phyloP scores from a whole-genome alignment of 2,797 vertebrate genomes.

The Coccyzus lansbergi region DNA sequence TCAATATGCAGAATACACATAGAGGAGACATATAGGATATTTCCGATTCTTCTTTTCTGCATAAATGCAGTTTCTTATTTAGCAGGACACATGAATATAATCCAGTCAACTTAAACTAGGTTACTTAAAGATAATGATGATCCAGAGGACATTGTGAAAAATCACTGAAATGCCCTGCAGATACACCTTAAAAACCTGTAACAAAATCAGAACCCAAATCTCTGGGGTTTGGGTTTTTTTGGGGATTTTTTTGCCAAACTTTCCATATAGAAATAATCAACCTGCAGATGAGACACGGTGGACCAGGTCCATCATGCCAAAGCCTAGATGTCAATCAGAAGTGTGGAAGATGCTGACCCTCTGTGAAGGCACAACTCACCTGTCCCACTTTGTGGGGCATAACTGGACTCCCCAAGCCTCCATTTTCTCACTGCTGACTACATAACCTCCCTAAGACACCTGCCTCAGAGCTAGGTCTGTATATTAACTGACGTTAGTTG shows the following conservation, averaged over 20 bases:
- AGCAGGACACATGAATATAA: background rate
- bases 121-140: background rate
- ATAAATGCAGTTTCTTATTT: background rate
- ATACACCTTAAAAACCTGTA: background rate
- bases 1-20: background rate
- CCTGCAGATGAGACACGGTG: background rate
- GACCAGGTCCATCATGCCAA: background rate
- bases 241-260: background rate
- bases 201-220: background rate
- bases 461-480: background rate
- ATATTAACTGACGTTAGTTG: background rate
- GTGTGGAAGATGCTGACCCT: fast-evolving
- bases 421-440: background rate
- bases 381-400: background rate
- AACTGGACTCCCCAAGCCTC: background rate
- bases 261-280: background rate
- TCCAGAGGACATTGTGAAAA: background rate
- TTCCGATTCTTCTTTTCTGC: background rate
- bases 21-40: background rate
- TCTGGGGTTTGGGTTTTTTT: too few relatives aligned
- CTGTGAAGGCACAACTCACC: background rate
- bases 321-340: background rate
- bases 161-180: background rate
- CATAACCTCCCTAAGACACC: background rate
- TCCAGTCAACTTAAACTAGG: background rate